Base-by-base conservation (phyloP, 1,140 invertebrate species). In the Drosophila trapezifrons region DNA sequence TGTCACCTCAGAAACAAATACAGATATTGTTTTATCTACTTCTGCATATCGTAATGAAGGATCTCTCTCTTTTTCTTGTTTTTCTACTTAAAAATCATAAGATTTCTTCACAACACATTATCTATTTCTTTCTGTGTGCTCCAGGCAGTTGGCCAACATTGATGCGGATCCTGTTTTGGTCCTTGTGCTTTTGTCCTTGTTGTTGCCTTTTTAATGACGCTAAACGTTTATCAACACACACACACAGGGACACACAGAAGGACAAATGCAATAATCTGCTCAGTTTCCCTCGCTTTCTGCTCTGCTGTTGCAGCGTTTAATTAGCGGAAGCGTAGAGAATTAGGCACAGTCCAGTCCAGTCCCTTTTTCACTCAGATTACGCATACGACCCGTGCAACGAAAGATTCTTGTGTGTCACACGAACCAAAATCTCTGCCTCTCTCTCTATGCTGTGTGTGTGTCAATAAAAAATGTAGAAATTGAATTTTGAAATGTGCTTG, bases 211-310 rank as follows among this genome's bases (percentile, higher is more conserved):
- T 83, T 89, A 89, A 89, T 76, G 84, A 87, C 84, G 76, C 64
- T 87, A 79, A 86, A 87, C 79, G 80, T 80, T 89, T 83, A 83
- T 76, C 66, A 82, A 87, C 82, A 78, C 56, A 85, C 81, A 85
- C 37, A 85, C 63, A 73, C 40, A 51, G 32, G 18, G 25, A 62
- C 40, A 35, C 17, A 25, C 35, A 27, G 43, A 70, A 56, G 29
- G 57, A 59, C 73, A 85, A 84, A 84, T 76, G 70, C 82, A 78
- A 86, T 87, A 86, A 87, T 82, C 83, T 67, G 54, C 38, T 49
- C 55, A 54, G 66, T 55, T 80, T 84, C 43, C 62, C 59, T 55
- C 22, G 27, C 38, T 64, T 42, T 38, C 62, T 75, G 52, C n/a
- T 40, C 29, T 29, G 40, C 37, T 69, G 18, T 35, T 66, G 46